phyloP scores from a whole-genome alignment of 1,140 invertebrate species.

The Ceratina calcarata region DNA sequence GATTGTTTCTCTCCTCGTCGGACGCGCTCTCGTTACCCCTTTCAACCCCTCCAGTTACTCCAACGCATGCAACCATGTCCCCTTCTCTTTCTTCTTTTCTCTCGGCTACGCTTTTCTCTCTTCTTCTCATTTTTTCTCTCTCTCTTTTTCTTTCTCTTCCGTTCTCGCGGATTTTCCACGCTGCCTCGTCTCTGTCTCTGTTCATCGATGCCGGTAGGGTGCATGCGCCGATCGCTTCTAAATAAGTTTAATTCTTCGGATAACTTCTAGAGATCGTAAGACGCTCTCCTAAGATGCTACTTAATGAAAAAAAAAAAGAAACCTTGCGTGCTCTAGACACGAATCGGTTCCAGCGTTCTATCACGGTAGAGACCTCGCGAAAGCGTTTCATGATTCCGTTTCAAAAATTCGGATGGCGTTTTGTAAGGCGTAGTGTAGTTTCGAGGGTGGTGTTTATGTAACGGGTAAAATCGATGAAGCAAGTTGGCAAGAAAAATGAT shows the following conservation, averaged over 20 bases:
- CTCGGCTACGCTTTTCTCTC: constrained; percentile 3
- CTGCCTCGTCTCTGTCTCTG: constrained; percentile 38
- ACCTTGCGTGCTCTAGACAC: no score
- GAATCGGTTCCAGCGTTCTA: neutral
- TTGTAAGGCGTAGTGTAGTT: neutral
- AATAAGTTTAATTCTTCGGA: constrained; percentile 59
- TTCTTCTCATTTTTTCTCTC: neutral
- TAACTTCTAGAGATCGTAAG: constrained; percentile 50
- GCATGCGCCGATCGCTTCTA: constrained; percentile 61
- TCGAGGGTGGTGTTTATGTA: constrained; percentile 33
- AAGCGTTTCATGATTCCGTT: neutral
- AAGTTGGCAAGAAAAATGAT: constrained; percentile 30
- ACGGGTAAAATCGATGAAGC: constrained; percentile 36
- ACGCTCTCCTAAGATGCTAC: neutral
- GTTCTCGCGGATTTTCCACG: constrained; percentile 26
- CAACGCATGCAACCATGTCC: constrained; percentile 53
- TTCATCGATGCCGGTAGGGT: constrained; percentile 48
- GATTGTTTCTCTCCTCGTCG: constrained; percentile 38
- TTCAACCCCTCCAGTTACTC: constrained; percentile 54
- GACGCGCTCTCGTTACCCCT: constrained; percentile 42
- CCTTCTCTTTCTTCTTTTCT: constrained; percentile 17
- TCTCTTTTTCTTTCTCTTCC: constrained; percentile 41
- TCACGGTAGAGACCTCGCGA: neutral
- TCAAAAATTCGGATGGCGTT: neutral
- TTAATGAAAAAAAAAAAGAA: neutral